Evolutionary conservation across 2,888 invertebrate species (phyloP), one percentile per base, ranked within the genome.

Genomic region (Pristionchus fissidentatus): DNA sequence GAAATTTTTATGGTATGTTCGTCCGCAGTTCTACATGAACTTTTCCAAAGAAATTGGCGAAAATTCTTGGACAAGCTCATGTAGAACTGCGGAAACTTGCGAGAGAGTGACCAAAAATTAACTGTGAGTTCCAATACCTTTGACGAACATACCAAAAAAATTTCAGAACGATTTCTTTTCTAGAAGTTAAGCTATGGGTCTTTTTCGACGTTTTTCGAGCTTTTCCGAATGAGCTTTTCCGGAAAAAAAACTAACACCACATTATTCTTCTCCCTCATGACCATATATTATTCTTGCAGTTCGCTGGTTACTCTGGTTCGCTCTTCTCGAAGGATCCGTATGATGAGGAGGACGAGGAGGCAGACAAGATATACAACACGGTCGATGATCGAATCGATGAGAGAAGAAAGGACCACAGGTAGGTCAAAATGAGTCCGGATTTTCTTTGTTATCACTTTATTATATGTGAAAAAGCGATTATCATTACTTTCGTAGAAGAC

Each of bases 291-390:
- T 55, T 38, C 43, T 43, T 87, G 88, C 89, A 94, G 94, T 99
- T 99, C 93, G 96, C 97, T 89, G 99, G 99, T 32, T 99, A 99
- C 93, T 98, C 98, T 90, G 99, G 98, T 1, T 97, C 97, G n/a
- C 94, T 99, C 49, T 99, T 99, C 92, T 96, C 97, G 75, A 99
- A 98, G 94, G 99, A 99, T 94, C 99, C 99, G 0, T 99, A 99
- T 93, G 99, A 99, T 93, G 98, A 99, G 94, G 99, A 99, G 93
- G 99, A 99, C 93, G 98, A 98, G 90, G 99, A 99, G 94, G 99
- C 99, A 0, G 99, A 99, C 94, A 96, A 96, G 77, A 97, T 99
- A 89, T 99, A 99, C 93, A 97, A 98, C 93, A 97, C 97, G 3
- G 97, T 99, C 90, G 99, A 99, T 92, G 97, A 97, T 92, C 94